Percentiles rank a stretch among this genome's conserved stretches.
These are phyloP conservation scores for Willisornis vidua DNA, from an alignment of 2,113 vertebrate genomes.

Conservation along the genomic window DNA sequence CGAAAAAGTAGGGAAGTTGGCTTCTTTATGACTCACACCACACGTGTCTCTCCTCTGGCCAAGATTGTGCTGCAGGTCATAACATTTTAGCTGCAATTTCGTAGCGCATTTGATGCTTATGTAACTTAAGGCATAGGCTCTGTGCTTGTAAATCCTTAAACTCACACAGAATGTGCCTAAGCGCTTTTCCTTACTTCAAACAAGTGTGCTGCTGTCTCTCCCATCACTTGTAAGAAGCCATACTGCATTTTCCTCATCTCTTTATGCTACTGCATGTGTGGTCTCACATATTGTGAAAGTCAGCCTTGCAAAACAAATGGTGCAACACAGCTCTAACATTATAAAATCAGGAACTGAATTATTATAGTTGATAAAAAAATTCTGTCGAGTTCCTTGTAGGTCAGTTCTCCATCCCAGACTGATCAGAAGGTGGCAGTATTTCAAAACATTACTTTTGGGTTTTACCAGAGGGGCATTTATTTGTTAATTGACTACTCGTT, in stretches of 20 bases:
- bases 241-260: neutral
- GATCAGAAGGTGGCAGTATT: slow-evolving; percentile 58
- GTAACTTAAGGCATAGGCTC: neutral
- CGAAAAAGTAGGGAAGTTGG: neutral
- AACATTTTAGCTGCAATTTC: neutral
- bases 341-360: neutral
- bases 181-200: neutral
- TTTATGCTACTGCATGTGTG: neutral
- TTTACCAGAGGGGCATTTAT: slow-evolving; percentile 37
- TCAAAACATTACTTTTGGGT: slow-evolving; percentile 18
- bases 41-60: neutral
- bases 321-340: neutral
- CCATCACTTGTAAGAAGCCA: neutral
- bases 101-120: neutral
- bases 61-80: neutral
- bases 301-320: neutral
- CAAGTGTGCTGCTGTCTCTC: neutral
- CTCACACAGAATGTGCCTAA: neutral
- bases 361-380: neutral
- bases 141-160: neutral
- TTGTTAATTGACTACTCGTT: slow-evolving; percentile 32
- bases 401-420: neutral
- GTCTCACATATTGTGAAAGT: neutral
- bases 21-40: neutral
- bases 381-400: neutral